These are phyloP conservation scores for Liopterus haemorrhoidalis DNA, from an alignment of 2,888 invertebrate genomes.

Conservation along the genomic window DNA sequence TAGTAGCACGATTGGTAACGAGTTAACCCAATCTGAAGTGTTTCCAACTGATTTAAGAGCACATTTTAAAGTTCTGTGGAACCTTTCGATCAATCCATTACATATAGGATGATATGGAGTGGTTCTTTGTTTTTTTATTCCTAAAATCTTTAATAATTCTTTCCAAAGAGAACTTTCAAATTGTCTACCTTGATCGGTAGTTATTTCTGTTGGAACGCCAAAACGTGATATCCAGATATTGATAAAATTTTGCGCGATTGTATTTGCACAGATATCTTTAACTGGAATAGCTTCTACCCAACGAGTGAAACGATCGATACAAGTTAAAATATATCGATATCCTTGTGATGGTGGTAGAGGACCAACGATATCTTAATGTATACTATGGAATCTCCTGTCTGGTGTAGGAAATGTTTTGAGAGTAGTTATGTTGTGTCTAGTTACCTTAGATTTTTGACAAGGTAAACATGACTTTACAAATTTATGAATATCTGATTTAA, in stretches of 20 bases:
- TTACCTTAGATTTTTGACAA: conserved; percentile 30
- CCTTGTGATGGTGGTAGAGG: conserved; percentile 25
- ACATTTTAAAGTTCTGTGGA: too few relatives aligned
- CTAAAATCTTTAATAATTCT: too few relatives aligned
- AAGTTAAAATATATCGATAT: conserved; percentile 32
- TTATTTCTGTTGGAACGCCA: conserved; percentile 24
- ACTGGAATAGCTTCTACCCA: conserved; percentile 35
- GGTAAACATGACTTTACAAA: conserved; percentile 25
- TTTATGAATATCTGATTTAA: conserved; percentile 26
- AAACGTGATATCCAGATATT: conserved; percentile 23
- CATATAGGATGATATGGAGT: too few relatives aligned
- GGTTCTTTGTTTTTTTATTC: too few relatives aligned
- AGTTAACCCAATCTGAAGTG: too few relatives aligned
- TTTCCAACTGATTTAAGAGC: too few relatives aligned
- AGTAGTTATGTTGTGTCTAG: conserved; percentile 24
- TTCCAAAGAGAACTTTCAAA: too few relatives aligned
- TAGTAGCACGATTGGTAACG: too few relatives aligned
- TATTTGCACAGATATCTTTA: conserved; percentile 26
- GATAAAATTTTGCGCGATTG: conserved; percentile 21
- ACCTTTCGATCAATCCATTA: too few relatives aligned
- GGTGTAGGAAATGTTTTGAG: conserved; percentile 26
- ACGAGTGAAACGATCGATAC: conserved; percentile 32
- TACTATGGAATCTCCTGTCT: conserved; percentile 30
- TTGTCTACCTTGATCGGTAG: conserved; percentile 31
- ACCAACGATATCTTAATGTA: conserved; percentile 33